These are phyloP conservation scores for Trissoscelio sp. DNA, from an alignment of 2,888 invertebrate genomes.

Conservation along the genomic window DNA sequence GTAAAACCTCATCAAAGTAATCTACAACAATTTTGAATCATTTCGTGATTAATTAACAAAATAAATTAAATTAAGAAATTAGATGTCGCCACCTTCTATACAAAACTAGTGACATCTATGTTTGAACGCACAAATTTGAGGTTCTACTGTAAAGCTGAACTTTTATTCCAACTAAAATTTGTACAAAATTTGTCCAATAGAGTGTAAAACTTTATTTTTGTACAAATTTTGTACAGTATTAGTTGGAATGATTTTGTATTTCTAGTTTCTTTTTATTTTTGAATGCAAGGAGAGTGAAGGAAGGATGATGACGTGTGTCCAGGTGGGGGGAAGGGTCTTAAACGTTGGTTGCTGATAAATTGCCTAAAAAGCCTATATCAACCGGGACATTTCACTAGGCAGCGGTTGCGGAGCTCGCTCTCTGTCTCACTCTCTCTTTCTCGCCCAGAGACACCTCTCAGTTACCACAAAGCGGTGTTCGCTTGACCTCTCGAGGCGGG, in stretches of 20 bases:
- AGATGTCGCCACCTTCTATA: not conserved
- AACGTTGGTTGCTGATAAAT: constrained; percentile 64
- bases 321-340: not conserved
- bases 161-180: not conserved
- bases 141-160: not conserved
- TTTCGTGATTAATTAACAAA: not conserved
- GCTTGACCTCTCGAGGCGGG: constrained; percentile 79
- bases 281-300: not conserved
- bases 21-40: no score
- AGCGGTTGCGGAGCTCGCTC: constrained; percentile 71
- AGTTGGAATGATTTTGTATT: no score
- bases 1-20: constrained; percentile 1
- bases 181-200: no score
- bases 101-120: not conserved
- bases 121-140: not conserved
- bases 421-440: constrained; percentile 43
- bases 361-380: constrained; percentile 72
- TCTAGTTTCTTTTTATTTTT: no score
- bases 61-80: no score
- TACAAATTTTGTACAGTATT: no score
- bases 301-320: constrained; percentile 37
- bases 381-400: constrained; percentile 75
- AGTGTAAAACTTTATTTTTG: no score
- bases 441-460: constrained; percentile 77
- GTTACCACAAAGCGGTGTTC: constrained; percentile 78